A percentile compares a stretch with the other conserved stretches of the same genome.
These are phyloP conservation scores for Cataglyphis cursor DNA, from an alignment of 2,888 invertebrate species.

Conservation along the genomic window DNA sequence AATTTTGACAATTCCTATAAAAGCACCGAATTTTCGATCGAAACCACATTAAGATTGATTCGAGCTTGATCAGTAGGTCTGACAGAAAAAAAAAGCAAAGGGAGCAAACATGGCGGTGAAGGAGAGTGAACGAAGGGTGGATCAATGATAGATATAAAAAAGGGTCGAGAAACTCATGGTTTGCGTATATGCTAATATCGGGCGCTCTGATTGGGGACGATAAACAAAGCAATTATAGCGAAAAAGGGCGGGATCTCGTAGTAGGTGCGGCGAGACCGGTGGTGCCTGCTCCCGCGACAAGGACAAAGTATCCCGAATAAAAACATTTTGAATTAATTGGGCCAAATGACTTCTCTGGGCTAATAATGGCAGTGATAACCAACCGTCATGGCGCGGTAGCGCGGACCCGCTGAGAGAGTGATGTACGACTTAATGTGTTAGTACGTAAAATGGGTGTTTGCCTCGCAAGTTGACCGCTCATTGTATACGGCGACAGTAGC, in stretches of 20 bases:
- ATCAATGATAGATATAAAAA: constrained; percentile 45
- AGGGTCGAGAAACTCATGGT: constrained; percentile 65
- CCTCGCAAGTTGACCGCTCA: constrained; percentile 29
- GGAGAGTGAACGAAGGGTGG: constrained; percentile 45
- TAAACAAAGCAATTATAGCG: constrained; percentile 86
- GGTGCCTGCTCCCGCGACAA: constrained; percentile 66
- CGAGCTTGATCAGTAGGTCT: background rate
- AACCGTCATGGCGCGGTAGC: constrained; percentile 41
- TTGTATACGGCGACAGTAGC: background rate
- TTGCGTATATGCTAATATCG: constrained; percentile 84
- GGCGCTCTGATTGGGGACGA: constrained; percentile 83
- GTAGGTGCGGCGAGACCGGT: constrained; percentile 64
- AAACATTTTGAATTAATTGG: constrained; percentile 71
- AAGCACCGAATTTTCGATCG: constrained; percentile 4
- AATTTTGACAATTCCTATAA: background rate
- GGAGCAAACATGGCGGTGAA: constrained; percentile 33
- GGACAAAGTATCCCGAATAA: constrained; percentile 69
- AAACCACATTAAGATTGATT: constrained; percentile 20
- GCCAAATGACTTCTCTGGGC: constrained; percentile 63
- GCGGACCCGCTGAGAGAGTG: constrained; percentile 47
- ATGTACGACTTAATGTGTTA: constrained; percentile 47
- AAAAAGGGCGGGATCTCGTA: constrained; percentile 79
- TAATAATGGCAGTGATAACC: constrained; percentile 65
- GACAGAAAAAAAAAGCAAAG: constrained; percentile 13
- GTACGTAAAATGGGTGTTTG: constrained; percentile 42